Base-by-base conservation (phyloP, 2,113 vertebrate species). In the Labeo rohita region DNA sequence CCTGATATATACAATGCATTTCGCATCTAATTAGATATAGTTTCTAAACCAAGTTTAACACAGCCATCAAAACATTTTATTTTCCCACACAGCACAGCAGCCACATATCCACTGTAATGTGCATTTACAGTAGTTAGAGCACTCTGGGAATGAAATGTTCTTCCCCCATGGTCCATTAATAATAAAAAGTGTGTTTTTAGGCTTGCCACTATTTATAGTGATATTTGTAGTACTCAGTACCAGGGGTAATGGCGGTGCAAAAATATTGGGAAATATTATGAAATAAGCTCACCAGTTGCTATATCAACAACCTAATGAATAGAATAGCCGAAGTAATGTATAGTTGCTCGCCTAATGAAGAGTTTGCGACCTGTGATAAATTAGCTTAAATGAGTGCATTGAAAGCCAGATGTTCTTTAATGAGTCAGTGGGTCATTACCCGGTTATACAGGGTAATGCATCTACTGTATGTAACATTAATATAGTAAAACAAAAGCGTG, bases 361-460 rank as follows among this genome's bases (percentile, higher is more conserved):
- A 28, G n/a, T 50, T 76, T 76, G 73, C 3, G 5, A 47, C 70
- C 70, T 4, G 9, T 73, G 73, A 50, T 76, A 8, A 52, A 76
- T 76, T 47, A 76, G 52, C 11, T 5, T 4, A 52, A 47, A n/a
- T 76, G 23, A 76, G 13, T 23, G 47, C 74, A 52, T 4, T 76
- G 11, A 34, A 76, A 76, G 13, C 47, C 47, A 76, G 47, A 76
- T 52, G 45, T 52, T 34, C 74, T 73, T 73, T 73, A 73, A 4
- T 45, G 39, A 47, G 43, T 47, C 70, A 74, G 21, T 52, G 23
- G 47, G n/a, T 76, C 47, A 76, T 76, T 76, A 16, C 23, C 6
- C 0, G 47, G 74, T 23, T 52, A 13, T 47, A 76, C 45, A 76
- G 7, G 2, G 7, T 76, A 76, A 52, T 74, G 8, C 11, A 3